Evolutionary conservation across 2,797 vertebrate genomes (phyloP).

Genomic region (Chanos chanos): DNA sequence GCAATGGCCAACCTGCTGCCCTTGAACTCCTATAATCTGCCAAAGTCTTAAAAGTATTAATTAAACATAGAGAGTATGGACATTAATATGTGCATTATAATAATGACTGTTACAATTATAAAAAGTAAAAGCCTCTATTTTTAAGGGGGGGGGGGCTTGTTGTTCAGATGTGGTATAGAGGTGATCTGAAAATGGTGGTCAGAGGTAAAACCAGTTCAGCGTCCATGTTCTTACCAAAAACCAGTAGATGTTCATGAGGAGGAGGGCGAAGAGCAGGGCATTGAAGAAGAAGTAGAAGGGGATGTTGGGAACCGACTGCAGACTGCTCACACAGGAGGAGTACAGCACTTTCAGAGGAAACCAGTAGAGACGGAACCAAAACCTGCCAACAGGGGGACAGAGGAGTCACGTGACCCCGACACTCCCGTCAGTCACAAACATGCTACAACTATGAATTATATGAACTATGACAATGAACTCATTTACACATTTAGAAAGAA

Average conservation of each 20-base stretch:
- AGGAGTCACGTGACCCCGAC: no score
- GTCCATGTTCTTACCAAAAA: constrained; percentile 82
- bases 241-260: constrained; percentile 98
- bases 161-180: neutral
- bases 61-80: no score
- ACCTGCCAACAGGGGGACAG: constrained; percentile 69
- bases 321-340: constrained; percentile 84
- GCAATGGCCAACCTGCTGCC: no score
- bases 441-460: no score
- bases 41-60: no score
- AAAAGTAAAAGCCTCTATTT: no score
- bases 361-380: constrained; percentile 98
- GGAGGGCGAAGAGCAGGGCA: constrained; percentile 80
- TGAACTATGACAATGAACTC: no score
- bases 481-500: no score
- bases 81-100: no score
- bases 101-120: no score
- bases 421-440: no score
- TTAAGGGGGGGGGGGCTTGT: neutral
- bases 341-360: constrained; percentile 97
- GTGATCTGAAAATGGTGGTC: neutral
- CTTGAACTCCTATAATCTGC: no score
- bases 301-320: constrained; percentile 80
- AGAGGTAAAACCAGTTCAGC: neutral
- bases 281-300: constrained; percentile 99